A percentile compares a stretch with the other conserved stretches of the same genome.
phyloP scores from a whole-genome alignment of 2,888 invertebrate genomes.

The Penaeus monodon region DNA sequence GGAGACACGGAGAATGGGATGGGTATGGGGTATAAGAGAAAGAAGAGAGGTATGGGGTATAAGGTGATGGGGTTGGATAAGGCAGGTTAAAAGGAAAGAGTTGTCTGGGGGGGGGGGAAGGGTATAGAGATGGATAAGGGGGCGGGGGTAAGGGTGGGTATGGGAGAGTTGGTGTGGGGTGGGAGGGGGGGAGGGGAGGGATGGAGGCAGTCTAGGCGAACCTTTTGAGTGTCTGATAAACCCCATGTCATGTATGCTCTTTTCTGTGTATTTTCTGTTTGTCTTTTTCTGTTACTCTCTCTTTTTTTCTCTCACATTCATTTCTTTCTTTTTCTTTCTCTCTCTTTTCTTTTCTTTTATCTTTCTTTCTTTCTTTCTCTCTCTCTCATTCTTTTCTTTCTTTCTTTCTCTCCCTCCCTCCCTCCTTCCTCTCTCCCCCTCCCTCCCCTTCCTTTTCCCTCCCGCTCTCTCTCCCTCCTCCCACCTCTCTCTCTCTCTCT shows the following conservation, averaged over 20 bases:
- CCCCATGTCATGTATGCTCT: not conserved
- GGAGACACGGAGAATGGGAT: not conserved
- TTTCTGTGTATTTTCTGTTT: not conserved
- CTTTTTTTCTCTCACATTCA: not conserved
- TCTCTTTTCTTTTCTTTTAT: not conserved
- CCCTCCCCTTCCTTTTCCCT: not conserved
- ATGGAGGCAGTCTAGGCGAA: not conserved
- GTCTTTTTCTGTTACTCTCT: not conserved
- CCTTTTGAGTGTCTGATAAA: no score
- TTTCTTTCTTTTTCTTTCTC: not conserved
- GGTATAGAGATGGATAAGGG: no score
- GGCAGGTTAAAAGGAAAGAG: no score
- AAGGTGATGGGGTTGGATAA: no score
- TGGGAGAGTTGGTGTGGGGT: no score
- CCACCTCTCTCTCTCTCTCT: not conserved
- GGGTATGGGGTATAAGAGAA: no score
- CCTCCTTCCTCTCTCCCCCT: not conserved
- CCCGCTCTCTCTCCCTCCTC: not conserved
- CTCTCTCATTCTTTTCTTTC: conserved; percentile 1
- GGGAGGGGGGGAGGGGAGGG: not conserved
- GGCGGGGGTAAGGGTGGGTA: no score
- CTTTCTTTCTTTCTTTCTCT: not conserved
- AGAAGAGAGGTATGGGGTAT: no score
- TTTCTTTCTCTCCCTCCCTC: not conserved
- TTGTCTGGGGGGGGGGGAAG: no score